Evolutionary conservation across 2,888 invertebrate genomes (phyloP).

Genomic region (Agriopis leucophaearia): DNA sequence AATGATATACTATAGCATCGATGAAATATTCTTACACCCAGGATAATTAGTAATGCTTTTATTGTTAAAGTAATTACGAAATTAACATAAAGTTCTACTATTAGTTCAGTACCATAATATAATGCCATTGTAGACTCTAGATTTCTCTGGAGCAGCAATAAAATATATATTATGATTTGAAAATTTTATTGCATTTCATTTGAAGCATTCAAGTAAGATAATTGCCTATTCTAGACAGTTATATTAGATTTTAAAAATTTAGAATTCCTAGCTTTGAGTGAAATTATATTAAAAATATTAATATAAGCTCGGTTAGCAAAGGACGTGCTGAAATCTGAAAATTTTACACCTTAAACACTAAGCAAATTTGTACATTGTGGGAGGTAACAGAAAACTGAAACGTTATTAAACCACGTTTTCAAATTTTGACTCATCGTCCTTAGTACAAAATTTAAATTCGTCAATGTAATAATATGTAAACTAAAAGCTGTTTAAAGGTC

Average conservation of each 20-base stretch:
- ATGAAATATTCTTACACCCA: background rate
- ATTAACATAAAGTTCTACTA: background rate
- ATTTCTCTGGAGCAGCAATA: no score
- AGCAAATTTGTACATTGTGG: slow-evolving; percentile 17
- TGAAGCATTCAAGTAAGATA: no score
- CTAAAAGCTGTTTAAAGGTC: background rate
- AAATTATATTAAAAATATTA: background rate
- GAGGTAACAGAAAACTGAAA: slow-evolving; percentile 6
- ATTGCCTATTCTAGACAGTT: background rate
- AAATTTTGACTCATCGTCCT: slow-evolving; percentile 23
- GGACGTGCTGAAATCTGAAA: background rate
- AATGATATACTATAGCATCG: slow-evolving; percentile 7
- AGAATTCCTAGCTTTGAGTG: background rate
- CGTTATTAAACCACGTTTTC: slow-evolving; percentile 6
- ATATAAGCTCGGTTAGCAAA: background rate
- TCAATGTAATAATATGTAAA: background rate
- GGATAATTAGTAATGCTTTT: background rate
- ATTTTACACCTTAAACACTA: slow-evolving; percentile 12
- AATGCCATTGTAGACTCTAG: no score
- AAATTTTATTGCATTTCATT: no score
- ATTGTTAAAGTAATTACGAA: background rate
- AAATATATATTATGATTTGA: no score
- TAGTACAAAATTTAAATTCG: slow-evolving; percentile 27
- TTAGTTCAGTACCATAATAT: no score
- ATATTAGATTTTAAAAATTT: background rate